Conservation (phyloP, 2,113 vertebrate genomes). For the Scophthalmus maximus region DNA sequence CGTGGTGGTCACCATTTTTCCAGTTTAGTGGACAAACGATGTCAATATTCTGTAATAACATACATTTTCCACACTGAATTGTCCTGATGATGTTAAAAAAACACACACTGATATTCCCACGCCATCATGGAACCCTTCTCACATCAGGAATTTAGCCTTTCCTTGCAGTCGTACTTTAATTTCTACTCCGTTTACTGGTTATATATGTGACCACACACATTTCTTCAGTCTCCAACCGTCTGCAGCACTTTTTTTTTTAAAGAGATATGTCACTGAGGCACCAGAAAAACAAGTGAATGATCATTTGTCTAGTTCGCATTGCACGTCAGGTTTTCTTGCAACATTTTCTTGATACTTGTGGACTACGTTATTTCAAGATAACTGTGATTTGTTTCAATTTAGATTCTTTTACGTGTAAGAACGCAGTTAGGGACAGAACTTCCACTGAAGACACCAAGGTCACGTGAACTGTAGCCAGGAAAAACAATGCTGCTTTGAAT, state of each 20-base stretch:
- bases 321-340: not conserved
- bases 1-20: conserved; percentile 16
- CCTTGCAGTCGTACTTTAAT: conserved; percentile 34
- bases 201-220: conserved; percentile 42
- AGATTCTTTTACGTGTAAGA: not conserved
- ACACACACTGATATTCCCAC: conserved; percentile 23
- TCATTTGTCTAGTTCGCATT: not conserved
- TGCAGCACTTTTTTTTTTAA: conserved; percentile 1
- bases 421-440: not conserved
- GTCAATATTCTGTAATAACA: not conserved
- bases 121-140: conserved; percentile 16
- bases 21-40: conserved; percentile 31
- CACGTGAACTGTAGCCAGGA: not conserved
- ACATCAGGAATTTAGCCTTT: conserved; percentile 16
- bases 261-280: not conserved
- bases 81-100: conserved; percentile 23
- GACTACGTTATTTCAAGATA: conserved; percentile 1
- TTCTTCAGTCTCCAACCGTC: conserved; percentile 38
- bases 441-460: not conserved
- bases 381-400: conserved; percentile 8
- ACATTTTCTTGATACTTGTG: conserved; percentile 10
- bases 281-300: conserved; percentile 3
- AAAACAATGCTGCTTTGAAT: not conserved
- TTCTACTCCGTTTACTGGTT: conserved; percentile 43
- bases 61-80: conserved; percentile 36